Base-by-base conservation (phyloP, 2,888 invertebrate species). In the Ochropacha duplaris region DNA sequence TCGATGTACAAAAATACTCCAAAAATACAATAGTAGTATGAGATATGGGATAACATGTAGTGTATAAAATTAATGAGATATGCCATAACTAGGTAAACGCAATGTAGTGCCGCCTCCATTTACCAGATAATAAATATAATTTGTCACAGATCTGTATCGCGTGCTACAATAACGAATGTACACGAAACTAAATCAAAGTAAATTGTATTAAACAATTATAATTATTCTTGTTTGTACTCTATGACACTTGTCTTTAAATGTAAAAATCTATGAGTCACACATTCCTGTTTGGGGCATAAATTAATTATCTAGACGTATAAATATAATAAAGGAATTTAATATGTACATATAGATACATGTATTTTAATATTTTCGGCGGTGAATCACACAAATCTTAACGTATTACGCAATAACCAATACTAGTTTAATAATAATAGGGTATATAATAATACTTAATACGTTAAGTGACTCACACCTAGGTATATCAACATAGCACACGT, bases 351-450 rank as follows among this genome's bases (percentile, higher is more conserved):
- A 61, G 64, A 64, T 70, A 77, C 67, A 66, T 65, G 70, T 75
- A 73, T 76, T 78, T 73, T 69, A 74, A 83, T 88, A 90, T 87
- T 87, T 89, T 87, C 49, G 83, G 78, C 67, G 80, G 69, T 91
- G 90, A 90, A 74, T 91, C 90, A 89, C 70, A 52, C 59, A 60
- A 64, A 72, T 76, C 72, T 71, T 76, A 75, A 75, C 67, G 79
- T 78, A 84, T 91, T 89, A 88, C 89, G 90, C 82, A 88, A 90
- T 84, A 76, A 67, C 78, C 73, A 79, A 88, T 87, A 87, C 83
- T 79, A 81, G 88, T 88, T 86, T 84, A 82, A 83, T 82, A 79
- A 81, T 84, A 84, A 85, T 83, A 85, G 79, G 5, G 2, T 2
- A 3, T 24, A 24, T 24, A 5, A 31, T 75, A 78, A 74, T 80